These are phyloP conservation scores for Dipodomys spectabilis DNA, from an alignment of 2,113 vertebrate genomes.

Conservation along the genomic window DNA sequence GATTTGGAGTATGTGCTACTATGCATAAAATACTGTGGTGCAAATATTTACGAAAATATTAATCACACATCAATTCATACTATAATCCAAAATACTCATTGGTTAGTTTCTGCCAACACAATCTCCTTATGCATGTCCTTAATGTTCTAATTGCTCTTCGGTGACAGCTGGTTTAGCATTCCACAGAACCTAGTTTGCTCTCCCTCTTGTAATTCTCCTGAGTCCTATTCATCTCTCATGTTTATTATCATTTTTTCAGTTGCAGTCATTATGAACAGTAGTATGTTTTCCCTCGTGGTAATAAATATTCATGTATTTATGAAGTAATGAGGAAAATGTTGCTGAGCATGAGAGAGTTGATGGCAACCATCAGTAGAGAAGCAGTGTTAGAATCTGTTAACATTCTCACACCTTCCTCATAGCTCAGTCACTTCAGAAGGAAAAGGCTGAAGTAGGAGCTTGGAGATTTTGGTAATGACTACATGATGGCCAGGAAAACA, in stretches of 20 bases:
- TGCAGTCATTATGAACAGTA: slow-evolving; percentile 67
- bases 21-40: background rate
- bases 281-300: slow-evolving; percentile 38
- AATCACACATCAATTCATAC: slow-evolving; percentile 50
- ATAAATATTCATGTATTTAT: slow-evolving; percentile 74
- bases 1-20: background rate
- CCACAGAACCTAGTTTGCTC: slow-evolving; percentile 43
- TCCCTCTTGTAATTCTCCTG: slow-evolving; percentile 54
- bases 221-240: slow-evolving; percentile 69
- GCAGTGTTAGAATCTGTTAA: slow-evolving; percentile 28
- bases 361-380: slow-evolving; percentile 48
- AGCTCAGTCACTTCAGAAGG: background rate
- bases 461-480: slow-evolving; percentile 43
- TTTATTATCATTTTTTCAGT: slow-evolving; percentile 75
- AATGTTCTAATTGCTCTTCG: background rate
- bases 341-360: slow-evolving; percentile 45
- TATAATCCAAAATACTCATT: slow-evolving; percentile 33
- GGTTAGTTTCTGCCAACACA: slow-evolving; percentile 43
- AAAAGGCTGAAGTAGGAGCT: slow-evolving; percentile 15
- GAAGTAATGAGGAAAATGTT: slow-evolving; percentile 64
- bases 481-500: slow-evolving; percentile 54
- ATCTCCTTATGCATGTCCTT: slow-evolving; percentile 2
- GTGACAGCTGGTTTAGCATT: slow-evolving; percentile 66
- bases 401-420: slow-evolving; percentile 35
- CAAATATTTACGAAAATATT: slow-evolving; percentile 46